Percentiles rank a stretch among this genome's conserved stretches.
phyloP scores from a whole-genome alignment of 1,140 invertebrate genomes.

The Magallana ariakensis region DNA sequence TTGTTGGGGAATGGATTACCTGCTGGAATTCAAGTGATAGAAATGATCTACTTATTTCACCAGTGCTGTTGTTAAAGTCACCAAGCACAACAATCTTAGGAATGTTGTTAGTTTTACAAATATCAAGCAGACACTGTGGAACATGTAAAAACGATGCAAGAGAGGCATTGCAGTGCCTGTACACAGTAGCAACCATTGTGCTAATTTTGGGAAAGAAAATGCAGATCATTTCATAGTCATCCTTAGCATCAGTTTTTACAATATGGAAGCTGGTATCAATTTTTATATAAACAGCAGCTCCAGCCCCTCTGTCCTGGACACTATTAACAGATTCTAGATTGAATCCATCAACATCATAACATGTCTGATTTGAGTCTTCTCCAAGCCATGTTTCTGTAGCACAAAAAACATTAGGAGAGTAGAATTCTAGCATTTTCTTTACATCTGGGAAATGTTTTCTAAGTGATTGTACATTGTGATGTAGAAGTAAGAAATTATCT shows the following conservation, averaged over 20 bases:
- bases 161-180: constrained; percentile 23
- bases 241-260: not conserved
- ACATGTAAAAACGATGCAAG: not conserved
- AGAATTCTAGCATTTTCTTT: constrained; percentile 22
- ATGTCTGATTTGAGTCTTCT: not conserved
- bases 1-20: constrained; percentile 6
- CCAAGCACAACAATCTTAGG: constrained; percentile 6
- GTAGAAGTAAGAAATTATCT: constrained; percentile 7
- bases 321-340: constrained; percentile 5
- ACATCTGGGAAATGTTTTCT: constrained; percentile 5
- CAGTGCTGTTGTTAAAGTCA: constrained; percentile 16
- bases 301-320: constrained; percentile 27
- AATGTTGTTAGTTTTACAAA: constrained; percentile 4
- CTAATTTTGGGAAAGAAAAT: constrained; percentile 10
- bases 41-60: constrained; percentile 3
- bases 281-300: constrained; percentile 9
- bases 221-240: constrained; percentile 15
- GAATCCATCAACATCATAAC: constrained; percentile 16
- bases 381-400: constrained; percentile 29
- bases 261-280: constrained; percentile 3
- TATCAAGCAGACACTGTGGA: not conserved
- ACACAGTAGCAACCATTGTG: constrained; percentile 1
- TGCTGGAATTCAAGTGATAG: not conserved
- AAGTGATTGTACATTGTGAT: constrained; percentile 17
- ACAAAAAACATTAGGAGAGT: constrained; percentile 12